These are phyloP conservation scores for Leucophenga maculata DNA, from an alignment of 2,888 invertebrate genomes.

Conservation along the genomic window DNA sequence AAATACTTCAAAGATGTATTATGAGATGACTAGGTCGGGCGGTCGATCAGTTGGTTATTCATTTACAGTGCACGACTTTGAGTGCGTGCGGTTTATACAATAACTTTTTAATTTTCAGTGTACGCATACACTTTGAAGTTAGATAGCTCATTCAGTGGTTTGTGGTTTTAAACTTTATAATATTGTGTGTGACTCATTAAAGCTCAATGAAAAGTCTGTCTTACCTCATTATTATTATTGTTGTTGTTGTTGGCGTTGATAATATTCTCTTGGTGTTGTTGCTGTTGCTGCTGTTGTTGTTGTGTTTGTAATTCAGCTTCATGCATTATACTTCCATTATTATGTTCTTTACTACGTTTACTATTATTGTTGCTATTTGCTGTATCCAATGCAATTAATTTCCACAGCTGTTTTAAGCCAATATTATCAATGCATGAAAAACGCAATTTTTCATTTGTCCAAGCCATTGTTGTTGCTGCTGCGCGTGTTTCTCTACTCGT, in stretches of 20 bases:
- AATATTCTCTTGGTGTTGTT: conserved; percentile 29
- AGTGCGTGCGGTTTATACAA: not conserved
- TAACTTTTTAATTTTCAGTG: not conserved
- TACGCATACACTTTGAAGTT: too few species aligned
- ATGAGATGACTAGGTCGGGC: too few species aligned
- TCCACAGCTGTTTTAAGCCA: conserved; percentile 71
- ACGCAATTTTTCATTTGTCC: conserved; percentile 71
- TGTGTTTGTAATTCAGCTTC: too few species aligned
- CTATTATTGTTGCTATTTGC: conserved; percentile 32
- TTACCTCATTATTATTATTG: conserved; percentile 59
- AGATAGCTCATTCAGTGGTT: too few species aligned
- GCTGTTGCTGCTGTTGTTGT: conserved; percentile 40
- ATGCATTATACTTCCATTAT: conserved; percentile 32
- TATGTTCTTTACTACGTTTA: conserved; percentile 7
- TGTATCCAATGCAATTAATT: conserved; percentile 70
- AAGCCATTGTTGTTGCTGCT: conserved; percentile 65
- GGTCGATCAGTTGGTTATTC: too few species aligned
- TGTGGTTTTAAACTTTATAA: too few species aligned
- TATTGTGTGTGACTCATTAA: too few species aligned
- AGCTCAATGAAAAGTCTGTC: conserved; percentile 31
- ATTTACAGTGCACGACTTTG: not conserved
- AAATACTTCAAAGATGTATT: conserved; percentile 1
- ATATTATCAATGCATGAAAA: conserved; percentile 71
- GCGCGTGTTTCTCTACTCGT: conserved; percentile 38
- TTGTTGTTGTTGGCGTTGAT: conserved; percentile 47